Conservation (phyloP, 2,888 invertebrate genomes). For the Chalcis sispes region DNA sequence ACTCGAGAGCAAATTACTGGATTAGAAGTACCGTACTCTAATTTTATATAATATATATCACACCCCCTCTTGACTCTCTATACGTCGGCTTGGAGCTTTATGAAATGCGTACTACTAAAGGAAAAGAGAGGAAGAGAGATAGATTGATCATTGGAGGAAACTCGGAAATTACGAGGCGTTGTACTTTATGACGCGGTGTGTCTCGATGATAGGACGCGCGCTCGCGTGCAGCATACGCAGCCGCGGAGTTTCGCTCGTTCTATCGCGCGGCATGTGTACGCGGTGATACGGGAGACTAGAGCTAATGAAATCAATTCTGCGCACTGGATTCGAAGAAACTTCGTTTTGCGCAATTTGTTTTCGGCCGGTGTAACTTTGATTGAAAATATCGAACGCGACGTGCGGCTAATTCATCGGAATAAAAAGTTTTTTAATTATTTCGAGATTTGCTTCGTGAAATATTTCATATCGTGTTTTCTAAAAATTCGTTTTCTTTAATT, state of each 20-base stretch:
- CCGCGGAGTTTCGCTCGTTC: no score
- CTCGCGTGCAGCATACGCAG: conserved; percentile 3
- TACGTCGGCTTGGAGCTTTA: not conserved
- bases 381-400: no score
- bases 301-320: conserved; percentile 31
- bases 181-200: conserved; percentile 15
- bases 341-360: no score
- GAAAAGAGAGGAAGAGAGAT: not conserved
- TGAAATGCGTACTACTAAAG: not conserved
- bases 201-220: not conserved
- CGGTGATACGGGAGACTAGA: not conserved
- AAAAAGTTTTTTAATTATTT: no score
- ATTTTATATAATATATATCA: conserved; percentile 63
- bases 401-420: no score
- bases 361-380: no score
- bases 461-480: no score
- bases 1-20: conserved; percentile 63
- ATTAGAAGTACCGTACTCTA: conserved; percentile 64
- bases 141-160: conserved; percentile 34
- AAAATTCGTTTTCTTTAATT: no score
- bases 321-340: not conserved
- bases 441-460: no score
- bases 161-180: conserved; percentile 26
- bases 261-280: no score
- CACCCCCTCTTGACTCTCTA: conserved; percentile 45